phyloP scores from a whole-genome alignment of 2,888 invertebrate species.

The Erannis defoliaria region DNA sequence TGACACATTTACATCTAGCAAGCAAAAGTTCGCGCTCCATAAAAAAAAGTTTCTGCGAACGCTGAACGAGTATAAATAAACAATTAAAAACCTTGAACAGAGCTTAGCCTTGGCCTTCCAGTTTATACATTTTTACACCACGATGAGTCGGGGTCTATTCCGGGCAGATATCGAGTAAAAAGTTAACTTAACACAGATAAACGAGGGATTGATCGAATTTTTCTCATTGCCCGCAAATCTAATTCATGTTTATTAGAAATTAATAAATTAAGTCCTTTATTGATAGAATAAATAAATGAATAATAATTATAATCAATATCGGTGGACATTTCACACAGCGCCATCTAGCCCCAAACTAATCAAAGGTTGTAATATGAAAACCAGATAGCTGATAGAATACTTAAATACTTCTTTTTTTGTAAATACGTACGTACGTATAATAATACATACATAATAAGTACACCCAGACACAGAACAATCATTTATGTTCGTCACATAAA shows the following conservation, averaged over 20 bases:
- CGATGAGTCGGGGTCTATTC: slow-evolving; percentile 44
- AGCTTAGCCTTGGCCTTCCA: slow-evolving; percentile 59
- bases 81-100: slow-evolving; percentile 48
- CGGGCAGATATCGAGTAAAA: slow-evolving; percentile 31
- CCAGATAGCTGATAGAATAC: no score
- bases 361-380: no score
- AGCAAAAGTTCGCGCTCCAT: slow-evolving; percentile 18
- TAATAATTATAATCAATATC: no score
- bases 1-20: slow-evolving; percentile 17
- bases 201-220: slow-evolving; percentile 28
- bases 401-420: no score
- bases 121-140: slow-evolving; percentile 40
- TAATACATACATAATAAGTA: no score
- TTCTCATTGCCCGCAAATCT: slow-evolving; percentile 22
- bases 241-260: slow-evolving; percentile 10
- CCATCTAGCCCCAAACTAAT: no score
- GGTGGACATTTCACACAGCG: no score
- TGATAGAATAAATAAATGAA: slow-evolving; percentile 3
- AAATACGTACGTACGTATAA: no score
- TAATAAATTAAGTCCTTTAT: slow-evolving; percentile 18
- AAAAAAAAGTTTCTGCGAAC: slow-evolving; percentile 48
- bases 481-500: no score
- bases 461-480: no score
- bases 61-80: slow-evolving; percentile 48
- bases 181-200: slow-evolving; percentile 32